These are phyloP conservation scores for Lagenorhynchus albirostris DNA, from an alignment of 2,113 vertebrate species.

Conservation along the genomic window DNA sequence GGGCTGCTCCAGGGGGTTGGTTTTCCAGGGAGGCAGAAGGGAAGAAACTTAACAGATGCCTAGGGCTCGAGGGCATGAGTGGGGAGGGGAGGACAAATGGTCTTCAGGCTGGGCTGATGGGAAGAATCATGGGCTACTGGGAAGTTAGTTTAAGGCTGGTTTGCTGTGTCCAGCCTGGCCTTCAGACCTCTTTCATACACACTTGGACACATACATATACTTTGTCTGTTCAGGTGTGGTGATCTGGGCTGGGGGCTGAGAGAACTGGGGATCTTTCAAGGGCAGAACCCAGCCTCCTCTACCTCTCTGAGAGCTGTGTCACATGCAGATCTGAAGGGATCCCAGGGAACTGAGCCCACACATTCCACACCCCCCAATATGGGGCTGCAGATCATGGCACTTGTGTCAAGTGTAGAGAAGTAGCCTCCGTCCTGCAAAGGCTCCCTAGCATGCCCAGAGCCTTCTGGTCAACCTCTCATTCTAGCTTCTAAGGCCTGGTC, in stretches of 20 bases:
- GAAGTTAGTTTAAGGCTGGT: neutral
- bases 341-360: neutral
- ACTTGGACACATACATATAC: neutral
- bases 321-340: neutral
- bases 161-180: neutral
- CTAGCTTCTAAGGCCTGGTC: neutral
- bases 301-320: neutral
- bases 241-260: neutral
- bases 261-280: neutral
- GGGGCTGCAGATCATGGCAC: neutral
- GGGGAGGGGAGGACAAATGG: constrained; percentile 1
- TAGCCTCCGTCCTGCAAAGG: neutral
- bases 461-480: neutral
- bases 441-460: neutral
- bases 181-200: neutral
- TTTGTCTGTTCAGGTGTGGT: neutral
- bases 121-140: neutral
- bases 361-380: neutral
- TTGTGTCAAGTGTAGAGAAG: neutral
- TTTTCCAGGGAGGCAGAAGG: constrained; percentile 23
- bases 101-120: neutral
- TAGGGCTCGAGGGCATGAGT: neutral
- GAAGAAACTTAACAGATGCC: neutral
- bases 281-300: neutral
- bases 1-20: neutral